A percentile compares a stretch with the other conserved stretches of the same genome.
Evolutionary conservation across 2,888 invertebrate species (phyloP).

Genomic region (Calliphora vomitoria): DNA sequence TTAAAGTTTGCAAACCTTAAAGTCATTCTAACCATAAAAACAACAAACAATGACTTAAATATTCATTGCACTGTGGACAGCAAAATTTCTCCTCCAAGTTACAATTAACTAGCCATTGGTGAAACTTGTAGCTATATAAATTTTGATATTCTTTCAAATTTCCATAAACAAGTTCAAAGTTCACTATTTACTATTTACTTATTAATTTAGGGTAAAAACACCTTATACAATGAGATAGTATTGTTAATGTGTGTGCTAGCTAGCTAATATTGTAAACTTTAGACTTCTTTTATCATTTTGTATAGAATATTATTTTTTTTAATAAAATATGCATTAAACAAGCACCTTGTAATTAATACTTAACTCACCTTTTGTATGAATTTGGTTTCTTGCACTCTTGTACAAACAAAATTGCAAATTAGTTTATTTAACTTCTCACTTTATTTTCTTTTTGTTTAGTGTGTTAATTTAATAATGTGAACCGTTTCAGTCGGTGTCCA

Average conservation of each 20-base stretch:
- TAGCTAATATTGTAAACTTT: conserved; percentile 39
- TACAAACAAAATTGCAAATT: conserved; percentile 31
- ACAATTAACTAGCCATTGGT: neutral
- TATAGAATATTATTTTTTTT: no score
- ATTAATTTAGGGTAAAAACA: neutral
- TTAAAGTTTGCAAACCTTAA: neutral
- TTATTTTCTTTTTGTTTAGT: neutral
- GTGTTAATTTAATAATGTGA: conserved; percentile 22
- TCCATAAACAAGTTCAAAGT: conserved; percentile 56
- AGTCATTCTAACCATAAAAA: conserved; percentile 7
- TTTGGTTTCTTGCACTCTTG: conserved; percentile 13
- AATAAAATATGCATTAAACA: no score
- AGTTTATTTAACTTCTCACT: conserved; percentile 20
- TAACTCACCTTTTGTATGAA: neutral
- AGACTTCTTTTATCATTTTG: conserved; percentile 1
- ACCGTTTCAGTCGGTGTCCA: conserved; percentile 56
- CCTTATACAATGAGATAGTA: neutral
- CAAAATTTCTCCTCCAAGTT: neutral
- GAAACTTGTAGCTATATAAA: neutral
- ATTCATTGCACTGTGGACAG: neutral
- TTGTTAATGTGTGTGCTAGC: neutral
- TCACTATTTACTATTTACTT: conserved; percentile 29
- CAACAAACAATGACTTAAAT: neutral
- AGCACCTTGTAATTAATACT: conserved; percentile 3
- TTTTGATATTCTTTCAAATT: neutral